These are phyloP conservation scores for Aphyosemion australe DNA, from an alignment of 2,113 vertebrate species.

Conservation along the genomic window DNA sequence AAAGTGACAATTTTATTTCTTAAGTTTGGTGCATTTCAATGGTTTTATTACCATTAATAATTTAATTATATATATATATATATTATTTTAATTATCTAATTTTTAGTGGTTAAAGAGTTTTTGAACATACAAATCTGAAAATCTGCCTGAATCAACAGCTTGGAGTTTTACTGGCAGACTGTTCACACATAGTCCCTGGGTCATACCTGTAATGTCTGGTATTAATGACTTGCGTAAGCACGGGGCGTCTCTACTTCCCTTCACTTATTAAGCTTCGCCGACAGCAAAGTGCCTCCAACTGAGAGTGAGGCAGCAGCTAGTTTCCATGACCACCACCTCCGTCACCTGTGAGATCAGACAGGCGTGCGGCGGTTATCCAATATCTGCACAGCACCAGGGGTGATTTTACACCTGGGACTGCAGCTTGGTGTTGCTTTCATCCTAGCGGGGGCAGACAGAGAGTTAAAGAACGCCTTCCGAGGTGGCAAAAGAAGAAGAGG, in stretches of 20 bases:
- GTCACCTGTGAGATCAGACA: conserved; percentile 57
- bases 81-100: too few relatives aligned
- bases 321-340: conserved; percentile 70
- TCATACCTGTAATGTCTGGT: not conserved
- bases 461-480: conserved; percentile 21
- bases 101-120: too few relatives aligned
- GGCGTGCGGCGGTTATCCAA: conserved; percentile 39
- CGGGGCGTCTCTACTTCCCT: not conserved
- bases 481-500: conserved; percentile 10
- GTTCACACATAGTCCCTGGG: conserved; percentile 11
- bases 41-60: too few relatives aligned
- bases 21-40: too few relatives aligned
- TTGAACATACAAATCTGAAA: conserved; percentile 11
- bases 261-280: conserved; percentile 48
- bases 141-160: conserved; percentile 18
- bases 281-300: conserved; percentile 43
- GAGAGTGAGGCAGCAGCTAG: conserved; percentile 43
- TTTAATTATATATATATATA: too few relatives aligned
- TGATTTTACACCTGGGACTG: conserved; percentile 58
- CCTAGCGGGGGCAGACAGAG: conserved; percentile 19
- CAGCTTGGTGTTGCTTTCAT: conserved; percentile 31
- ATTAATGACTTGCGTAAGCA: conserved; percentile 6
- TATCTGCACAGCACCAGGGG: conserved; percentile 43
- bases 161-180: conserved; percentile 17
- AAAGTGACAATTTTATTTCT: too few relatives aligned